phyloP scores from a whole-genome alignment of 2,113 vertebrate genomes.

The Naja naja region DNA sequence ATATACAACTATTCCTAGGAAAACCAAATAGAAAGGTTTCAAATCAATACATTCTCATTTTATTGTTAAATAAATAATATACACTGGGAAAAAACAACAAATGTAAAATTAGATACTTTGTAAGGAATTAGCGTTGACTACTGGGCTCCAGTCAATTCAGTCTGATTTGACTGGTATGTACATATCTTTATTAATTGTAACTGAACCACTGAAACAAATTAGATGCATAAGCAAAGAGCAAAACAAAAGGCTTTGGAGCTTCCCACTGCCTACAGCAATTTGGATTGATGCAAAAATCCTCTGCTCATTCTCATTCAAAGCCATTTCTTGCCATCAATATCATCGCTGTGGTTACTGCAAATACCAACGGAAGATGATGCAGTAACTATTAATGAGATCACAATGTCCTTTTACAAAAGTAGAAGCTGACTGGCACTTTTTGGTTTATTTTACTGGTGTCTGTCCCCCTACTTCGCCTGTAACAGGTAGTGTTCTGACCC shows the following conservation, averaged over 20 bases:
- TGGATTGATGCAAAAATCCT: slow-evolving; percentile 45
- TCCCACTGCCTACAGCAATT: slow-evolving; percentile 40
- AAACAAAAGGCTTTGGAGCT: slow-evolving; percentile 41
- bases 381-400: slow-evolving; percentile 63
- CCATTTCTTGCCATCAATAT: slow-evolving; percentile 57
- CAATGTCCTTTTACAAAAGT: slow-evolving; percentile 45
- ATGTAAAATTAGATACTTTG: slow-evolving; percentile 40
- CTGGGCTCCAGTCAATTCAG: slow-evolving; percentile 34
- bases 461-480: slow-evolving; percentile 2
- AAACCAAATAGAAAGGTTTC: slow-evolving; percentile 48
- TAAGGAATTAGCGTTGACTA: slow-evolving; percentile 31
- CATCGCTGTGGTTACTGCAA: slow-evolving; percentile 54
- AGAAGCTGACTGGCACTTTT: slow-evolving; percentile 34
- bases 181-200: slow-evolving; percentile 42
- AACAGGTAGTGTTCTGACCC: neutral
- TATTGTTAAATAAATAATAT: neutral
- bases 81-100: neutral
- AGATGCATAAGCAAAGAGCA: slow-evolving; percentile 40
- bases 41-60: slow-evolving; percentile 30
- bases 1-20: slow-evolving; percentile 46
- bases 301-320: slow-evolving; percentile 59
- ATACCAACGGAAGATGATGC: slow-evolving; percentile 44
- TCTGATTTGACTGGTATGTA: slow-evolving; percentile 34
- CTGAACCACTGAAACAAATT: slow-evolving; percentile 44
- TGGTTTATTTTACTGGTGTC: slow-evolving; percentile 47